Conservation (phyloP, 1,140 invertebrate species). For the Philopotamus ludificatus region DNA sequence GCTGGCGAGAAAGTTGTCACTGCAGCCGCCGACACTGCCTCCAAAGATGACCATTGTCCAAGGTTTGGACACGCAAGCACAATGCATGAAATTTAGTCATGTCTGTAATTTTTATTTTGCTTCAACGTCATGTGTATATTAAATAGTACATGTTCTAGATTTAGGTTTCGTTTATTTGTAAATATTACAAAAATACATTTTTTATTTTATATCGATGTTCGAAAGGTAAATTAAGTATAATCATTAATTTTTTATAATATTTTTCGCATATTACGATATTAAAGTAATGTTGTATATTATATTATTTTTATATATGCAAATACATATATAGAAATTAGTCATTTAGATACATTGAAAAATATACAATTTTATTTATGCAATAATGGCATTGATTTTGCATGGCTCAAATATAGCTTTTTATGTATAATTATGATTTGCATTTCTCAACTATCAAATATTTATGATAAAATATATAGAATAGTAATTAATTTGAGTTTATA, state of each 20-base stretch:
- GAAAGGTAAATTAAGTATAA: background rate
- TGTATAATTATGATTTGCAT: no score
- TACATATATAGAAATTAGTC: no score
- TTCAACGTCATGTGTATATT: conserved; percentile 7
- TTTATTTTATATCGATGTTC: background rate
- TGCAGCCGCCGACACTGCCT: conserved; percentile 49
- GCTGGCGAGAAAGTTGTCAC: conserved; percentile 46
- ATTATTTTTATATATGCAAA: background rate
- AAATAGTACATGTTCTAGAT: no score
- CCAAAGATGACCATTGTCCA: conserved; percentile 49
- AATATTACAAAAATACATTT: background rate
- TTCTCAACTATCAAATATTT: no score
- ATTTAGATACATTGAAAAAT: no score
- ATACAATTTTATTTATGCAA: no score
- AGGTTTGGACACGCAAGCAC: conserved; percentile 47
- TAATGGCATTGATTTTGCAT: no score
- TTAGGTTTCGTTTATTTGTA: no score
- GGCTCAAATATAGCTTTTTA: no score
- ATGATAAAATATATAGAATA: no score
- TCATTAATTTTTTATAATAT: background rate
- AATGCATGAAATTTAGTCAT: conserved; percentile 28
- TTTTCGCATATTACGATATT: no score
- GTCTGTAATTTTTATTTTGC: conserved; percentile 5
- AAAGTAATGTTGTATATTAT: background rate
- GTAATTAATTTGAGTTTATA: no score